These are phyloP conservation scores for Anaspis maculata DNA, from an alignment of 2,888 invertebrate species.

Conservation along the genomic window DNA sequence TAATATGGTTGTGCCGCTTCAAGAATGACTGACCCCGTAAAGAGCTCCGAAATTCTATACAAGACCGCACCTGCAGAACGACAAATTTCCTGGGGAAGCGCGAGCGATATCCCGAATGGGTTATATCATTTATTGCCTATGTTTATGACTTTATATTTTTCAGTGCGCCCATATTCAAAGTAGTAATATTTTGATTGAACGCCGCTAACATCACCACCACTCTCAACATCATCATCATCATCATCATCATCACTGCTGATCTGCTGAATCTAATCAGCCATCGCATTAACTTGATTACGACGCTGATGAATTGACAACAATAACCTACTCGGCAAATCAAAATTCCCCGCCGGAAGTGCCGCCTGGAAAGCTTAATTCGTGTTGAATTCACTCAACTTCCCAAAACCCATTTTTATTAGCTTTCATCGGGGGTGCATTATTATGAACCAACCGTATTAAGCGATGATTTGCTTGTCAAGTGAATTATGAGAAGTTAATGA, in stretches of 20 bases:
- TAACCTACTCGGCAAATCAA: no score
- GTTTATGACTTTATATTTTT: slow-evolving; percentile 15
- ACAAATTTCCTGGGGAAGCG: slow-evolving; percentile 12
- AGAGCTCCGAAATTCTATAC: slow-evolving; percentile 13
- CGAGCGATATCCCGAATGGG: slow-evolving; percentile 13
- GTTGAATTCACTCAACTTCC: slow-evolving; percentile 1
- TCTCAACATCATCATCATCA: no score
- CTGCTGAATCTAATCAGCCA: no score
- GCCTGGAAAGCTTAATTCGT: no score
- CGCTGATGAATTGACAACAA: no score
- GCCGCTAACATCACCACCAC: slow-evolving; percentile 1
- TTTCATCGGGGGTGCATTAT: slow-evolving; percentile 5
- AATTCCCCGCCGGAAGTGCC: no score
- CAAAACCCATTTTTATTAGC: slow-evolving; percentile 9
- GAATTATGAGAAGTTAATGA: slow-evolving; percentile 12
- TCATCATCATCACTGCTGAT: no score
- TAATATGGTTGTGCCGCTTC: no score
- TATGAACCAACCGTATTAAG: slow-evolving; percentile 11
- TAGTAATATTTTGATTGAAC: slow-evolving; percentile 12
- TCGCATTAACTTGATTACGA: no score
- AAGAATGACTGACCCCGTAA: slow-evolving; percentile 14
- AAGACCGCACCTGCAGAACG: slow-evolving; percentile 15
- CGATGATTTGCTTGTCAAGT: slow-evolving; percentile 12
- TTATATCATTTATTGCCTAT: slow-evolving; percentile 14
- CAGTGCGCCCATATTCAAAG: slow-evolving; percentile 11